Evolutionary conservation across 2,888 invertebrate species (phyloP), one percentile per base, ranked within the genome.

Genomic region (Phasia obesa): DNA sequence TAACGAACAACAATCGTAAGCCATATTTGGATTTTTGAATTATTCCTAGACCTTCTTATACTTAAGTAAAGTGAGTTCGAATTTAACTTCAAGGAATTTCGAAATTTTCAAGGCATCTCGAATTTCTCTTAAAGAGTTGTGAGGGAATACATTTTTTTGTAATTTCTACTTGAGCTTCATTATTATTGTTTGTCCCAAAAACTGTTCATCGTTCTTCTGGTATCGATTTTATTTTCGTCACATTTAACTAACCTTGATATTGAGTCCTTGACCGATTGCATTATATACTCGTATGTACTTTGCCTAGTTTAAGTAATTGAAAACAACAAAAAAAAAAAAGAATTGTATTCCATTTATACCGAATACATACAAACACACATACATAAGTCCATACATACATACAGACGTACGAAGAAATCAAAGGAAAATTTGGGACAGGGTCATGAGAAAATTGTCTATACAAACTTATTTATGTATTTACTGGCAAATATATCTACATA

Each of bases 361-460:
- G n/a, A n/a, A 17, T 47, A 47, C 17, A 47, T 47, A 47, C 17
- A 17, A 15, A 35, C 5, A 9, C n/a, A 25, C 38, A 67, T 11
- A 51, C 15, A 13, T 17, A 4, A 42, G 42, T 44, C 51, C 35
- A 51, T 7, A 49, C 13, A 19, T 31, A 57, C n/a, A 44, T 27
- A 35, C 35, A 35, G 35, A 35, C 11, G 5, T 11, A 35, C 35
- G 38, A 42, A 62, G 27, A 73, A 73, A 17, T n/a, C 49, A 23
- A 62, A 17, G 15, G 19, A 2, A 71, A 79, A 79, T 83, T 79
- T 75, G 75, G 83, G 83, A 65, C 83, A 79, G 83, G 79, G 83
- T 83, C 82, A 82, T 5, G 15, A 13, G 35, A 19, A 31, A 38
- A 19, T n/a, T n/a, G n/a, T n/a, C n/a, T n/a, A n/a, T n/a, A 23